Base-by-base conservation (phyloP, 2,113 vertebrate genomes). In the Campylomormyrus numenius region DNA sequence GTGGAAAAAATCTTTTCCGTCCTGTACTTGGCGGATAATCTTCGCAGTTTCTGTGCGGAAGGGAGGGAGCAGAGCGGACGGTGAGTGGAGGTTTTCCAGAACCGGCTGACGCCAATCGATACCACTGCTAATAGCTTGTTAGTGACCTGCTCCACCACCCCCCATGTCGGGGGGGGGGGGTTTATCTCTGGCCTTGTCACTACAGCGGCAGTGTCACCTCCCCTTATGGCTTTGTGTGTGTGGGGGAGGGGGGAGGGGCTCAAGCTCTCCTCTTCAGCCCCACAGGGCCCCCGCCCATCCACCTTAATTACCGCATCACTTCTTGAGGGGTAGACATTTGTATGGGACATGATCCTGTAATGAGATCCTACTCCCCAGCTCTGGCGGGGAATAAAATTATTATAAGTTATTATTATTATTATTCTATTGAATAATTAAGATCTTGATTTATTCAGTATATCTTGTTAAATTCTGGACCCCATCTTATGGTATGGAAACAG, bases 1-100 rank as follows among this genome's bases (percentile, higher is more conserved):
- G 98, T 99, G 91, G 98, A 98, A 92, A 98, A 99, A 93, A 98
- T 99, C 95, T 98, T 99, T 93, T 99, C 98, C 86, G 98, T 99
- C 93, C 97, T 97, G 92, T 99, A 99, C 94, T 99, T 99, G 87
- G 98, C 98, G 84, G 98, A 99, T 92, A 99, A 95, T 95, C 98
- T 96, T 93, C 98, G 97, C 94, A 99, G 95, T 92, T 97, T 95
- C 98, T 99, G 96, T 91, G 96, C 94, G 90, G 92, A 86, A 11
- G 89, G 91, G n/a, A n/a, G n/a, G 62, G 3, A 13, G 15, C 35
- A 50, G 21, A 83, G 24, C 35, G 3, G 35, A 87, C 35, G 27
- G 13, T 21, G 42, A 46, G 52, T 39, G 74, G 70, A 53, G 17
- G 77, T 83, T 83, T 80, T 46, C 11, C 52, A 50, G 88, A 42